Evolutionary conservation across 2,888 invertebrate genomes (phyloP), one percentile per base, ranked within the genome.

Genomic region (Macrosoma leucophasiata): DNA sequence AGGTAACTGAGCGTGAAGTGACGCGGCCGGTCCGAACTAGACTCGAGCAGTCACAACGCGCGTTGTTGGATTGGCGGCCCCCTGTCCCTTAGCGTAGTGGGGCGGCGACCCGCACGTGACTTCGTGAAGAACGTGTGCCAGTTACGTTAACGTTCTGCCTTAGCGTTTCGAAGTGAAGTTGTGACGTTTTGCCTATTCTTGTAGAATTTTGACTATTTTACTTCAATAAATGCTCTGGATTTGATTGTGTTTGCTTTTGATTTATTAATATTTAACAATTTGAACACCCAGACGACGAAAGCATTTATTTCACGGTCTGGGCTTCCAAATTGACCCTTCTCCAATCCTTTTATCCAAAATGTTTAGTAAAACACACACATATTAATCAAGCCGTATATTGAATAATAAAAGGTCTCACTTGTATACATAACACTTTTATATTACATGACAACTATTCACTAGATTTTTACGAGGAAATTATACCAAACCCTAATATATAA

Each of bases 61-160:
- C 58, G 84, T 85, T 85, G 85, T 84, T 85, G 85, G 84, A 84
- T 81, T 81, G 79, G 67, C 77, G 81, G 82, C 79, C 85, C 84
- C 79, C 77, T 81, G 79, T 76, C 82, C 68, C 64, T 41, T 56
- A 54, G 44, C 42, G n/a, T 12, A 11, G 13, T 2, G 2, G 4
- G 13, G 5, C n/a, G n/a, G n/a, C n/a, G n/a, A n/a, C n/a, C n/a
- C n/a, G n/a, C n/a, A n/a, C n/a, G n/a, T n/a, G n/a, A n/a, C n/a
- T n/a, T n/a, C n/a, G n/a, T n/a, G n/a, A n/a, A n/a, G n/a, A n/a
- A n/a, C n/a, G n/a, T n/a, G n/a, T n/a, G n/a, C n/a, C n/a, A n/a
- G n/a, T 1, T 18, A 22, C 11, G 14, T 37, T 32, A 32, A n/a
- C n/a, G n/a, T n/a, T n/a, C n/a, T 77, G 82, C 81, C 81, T 82